Percentiles rank a stretch among this genome's conserved stretches.
Conservation (phyloP, 92 coral and sea anemone species). For the Parazoanthus darwini region DNA sequence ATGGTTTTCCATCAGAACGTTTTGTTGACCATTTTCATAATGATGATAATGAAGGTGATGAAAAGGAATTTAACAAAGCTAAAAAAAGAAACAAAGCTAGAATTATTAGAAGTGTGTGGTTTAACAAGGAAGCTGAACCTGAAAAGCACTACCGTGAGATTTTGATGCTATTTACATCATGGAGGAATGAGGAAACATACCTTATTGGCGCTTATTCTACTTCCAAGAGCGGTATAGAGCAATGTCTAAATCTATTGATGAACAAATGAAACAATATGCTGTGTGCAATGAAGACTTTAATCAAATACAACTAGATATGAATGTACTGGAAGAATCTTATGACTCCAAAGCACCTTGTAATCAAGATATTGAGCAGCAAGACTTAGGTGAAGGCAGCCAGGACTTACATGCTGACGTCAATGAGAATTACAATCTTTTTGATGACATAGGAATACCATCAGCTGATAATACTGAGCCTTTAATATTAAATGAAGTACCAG, state of each 20-base stretch:
- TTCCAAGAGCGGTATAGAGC: constrained; percentile 29
- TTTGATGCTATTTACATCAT: background rate
- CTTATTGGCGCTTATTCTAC: constrained; percentile 39
- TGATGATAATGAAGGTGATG: constrained; percentile 36
- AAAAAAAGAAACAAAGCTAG: no score
- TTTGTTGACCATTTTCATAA: constrained; percentile 38
- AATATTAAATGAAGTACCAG: constrained; percentile 28
- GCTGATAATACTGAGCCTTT: constrained; percentile 24
- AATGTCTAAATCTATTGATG: no score
- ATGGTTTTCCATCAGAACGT: constrained; percentile 44
- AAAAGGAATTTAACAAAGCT: no score
- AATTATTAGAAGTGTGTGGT: no score
- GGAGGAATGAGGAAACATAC: constrained; percentile 58
- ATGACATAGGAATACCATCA: constrained; percentile 20
- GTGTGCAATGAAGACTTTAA: constrained; percentile 4
- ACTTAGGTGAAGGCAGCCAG: constrained; percentile 35
- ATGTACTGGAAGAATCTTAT: background rate
- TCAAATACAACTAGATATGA: constrained; percentile 3
- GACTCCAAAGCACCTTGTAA: no score
- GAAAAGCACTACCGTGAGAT: constrained; percentile 39
- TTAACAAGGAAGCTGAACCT: constrained; percentile 9
- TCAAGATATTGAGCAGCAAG: constrained; percentile 18
- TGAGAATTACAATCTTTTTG: no score
- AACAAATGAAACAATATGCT: no score
- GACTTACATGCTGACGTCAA: background rate